Base-by-base conservation (phyloP, 64 coral and sea anemone genomes). In the Actinia tenebrosa region DNA sequence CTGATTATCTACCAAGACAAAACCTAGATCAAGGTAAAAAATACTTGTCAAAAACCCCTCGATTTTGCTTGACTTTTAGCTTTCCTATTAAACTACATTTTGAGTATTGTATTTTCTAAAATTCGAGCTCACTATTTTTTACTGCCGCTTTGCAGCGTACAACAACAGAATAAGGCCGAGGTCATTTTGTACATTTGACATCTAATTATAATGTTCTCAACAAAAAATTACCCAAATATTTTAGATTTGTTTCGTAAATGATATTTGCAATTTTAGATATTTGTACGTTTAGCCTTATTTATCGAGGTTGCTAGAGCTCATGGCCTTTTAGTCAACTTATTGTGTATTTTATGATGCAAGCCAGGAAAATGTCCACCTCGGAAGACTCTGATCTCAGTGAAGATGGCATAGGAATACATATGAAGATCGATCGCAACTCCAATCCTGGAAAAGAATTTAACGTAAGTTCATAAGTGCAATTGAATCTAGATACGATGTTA, bases 361-460 rank as follows among this genome's bases (percentile, higher is more conserved):
- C n/a, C 63, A 23, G 63, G 63, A 14, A 27, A 0, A 91, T 92
- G 90, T 92, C 90, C 22, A 59, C 44, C 8, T 92, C 90, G 22
- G 90, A 92, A 45, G 90, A 92, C 80, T 92, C 90, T 68, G 90
- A 92, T 54, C 84, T 92, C 3, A 92, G 90, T 47, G 90, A 92
- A 83, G 90, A 92, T 64, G 90, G 90, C 16, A 26, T 75, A 30
- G 69, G 69, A 16, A 92, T 92, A 47, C 86, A 59, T 17, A 10
- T 92, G 26, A 92, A 87, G 63, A 92, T 92, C 52, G 90, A 92
- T 59, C 61, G n/a, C 53, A 84, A 27, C 15, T 25, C 69, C 22
- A 92, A 92, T 83, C 58, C 56, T 22, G 30, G 44, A 8, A 87
- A 72, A 50, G 84, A 87, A 15, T 75, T 19, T 27, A 92, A 87